Evolutionary conservation across 35 echinoderm and acorn worm species (phyloP).

Genomic region (Amphiura filiformis): DNA sequence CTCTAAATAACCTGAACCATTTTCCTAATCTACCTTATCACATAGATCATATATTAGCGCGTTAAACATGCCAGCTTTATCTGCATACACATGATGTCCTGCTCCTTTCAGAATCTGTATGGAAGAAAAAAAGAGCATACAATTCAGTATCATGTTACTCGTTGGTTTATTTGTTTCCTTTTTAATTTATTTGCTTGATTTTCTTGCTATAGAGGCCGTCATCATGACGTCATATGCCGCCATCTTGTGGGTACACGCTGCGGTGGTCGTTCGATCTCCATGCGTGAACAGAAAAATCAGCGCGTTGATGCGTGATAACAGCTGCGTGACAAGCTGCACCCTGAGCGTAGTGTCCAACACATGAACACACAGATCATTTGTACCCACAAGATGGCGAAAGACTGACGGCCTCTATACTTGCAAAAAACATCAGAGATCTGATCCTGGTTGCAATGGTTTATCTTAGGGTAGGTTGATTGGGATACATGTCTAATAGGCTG

Average conservation of each 20-base stretch:
- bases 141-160: background rate
- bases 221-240: too few relatives aligned
- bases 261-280: too few relatives aligned
- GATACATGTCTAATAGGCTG: background rate
- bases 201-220: background rate
- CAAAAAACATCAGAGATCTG: background rate
- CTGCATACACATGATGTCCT: conserved; percentile 96
- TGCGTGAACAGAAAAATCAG: too few relatives aligned
- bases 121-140: conserved; percentile 19
- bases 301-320: too few relatives aligned
- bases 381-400: too few relatives aligned
- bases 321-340: too few relatives aligned
- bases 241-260: too few relatives aligned
- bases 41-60: conserved; percentile 42
- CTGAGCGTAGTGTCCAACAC: too few relatives aligned
- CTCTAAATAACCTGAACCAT: too few relatives aligned
- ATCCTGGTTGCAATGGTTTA: too few relatives aligned
- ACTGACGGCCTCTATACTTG: background rate
- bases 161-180: background rate
- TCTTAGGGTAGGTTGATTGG: background rate
- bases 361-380: too few relatives aligned
- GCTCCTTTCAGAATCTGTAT: conserved; percentile 80
- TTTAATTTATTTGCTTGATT: too few relatives aligned
- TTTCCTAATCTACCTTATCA: conserved; percentile 23
- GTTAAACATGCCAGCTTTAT: conserved; percentile 67